Conservation (phyloP, 1,140 invertebrate species). For the Meloidogyne floridensis region DNA sequence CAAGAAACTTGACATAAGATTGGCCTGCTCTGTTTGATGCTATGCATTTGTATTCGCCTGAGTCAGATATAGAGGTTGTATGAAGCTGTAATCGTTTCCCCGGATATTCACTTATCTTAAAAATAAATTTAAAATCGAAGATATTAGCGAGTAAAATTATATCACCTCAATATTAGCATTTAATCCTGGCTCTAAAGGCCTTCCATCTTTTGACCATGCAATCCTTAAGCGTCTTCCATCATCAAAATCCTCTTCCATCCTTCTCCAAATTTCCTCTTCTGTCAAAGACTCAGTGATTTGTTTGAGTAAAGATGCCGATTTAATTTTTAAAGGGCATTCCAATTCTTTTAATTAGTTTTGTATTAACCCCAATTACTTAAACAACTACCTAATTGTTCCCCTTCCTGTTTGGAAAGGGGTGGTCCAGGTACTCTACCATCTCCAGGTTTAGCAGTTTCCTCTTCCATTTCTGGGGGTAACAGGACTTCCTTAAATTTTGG, state of each 20-base stretch:
- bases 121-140: neutral
- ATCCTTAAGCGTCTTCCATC: slow-evolving; percentile 30
- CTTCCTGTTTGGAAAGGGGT: slow-evolving; percentile 49
- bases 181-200: slow-evolving; percentile 46
- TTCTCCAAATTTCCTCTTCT: slow-evolving; percentile 31
- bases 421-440: neutral
- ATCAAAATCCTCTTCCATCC: neutral
- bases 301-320: neutral
- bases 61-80: slow-evolving; percentile 41
- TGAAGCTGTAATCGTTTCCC: slow-evolving; percentile 48
- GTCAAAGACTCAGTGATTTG: neutral
- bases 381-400: slow-evolving; percentile 41
- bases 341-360: slow-evolving; percentile 28
- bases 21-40: slow-evolving; percentile 62
- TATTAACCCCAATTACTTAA: neutral
- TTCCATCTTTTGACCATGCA: slow-evolving; percentile 58
- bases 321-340: slow-evolving; percentile 52
- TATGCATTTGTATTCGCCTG: slow-evolving; percentile 59
- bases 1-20: slow-evolving; percentile 54
- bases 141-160: neutral
- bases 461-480: slow-evolving; percentile 54
- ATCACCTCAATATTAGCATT: slow-evolving; percentile 20
- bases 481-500: neutral
- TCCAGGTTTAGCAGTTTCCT: slow-evolving; percentile 25
- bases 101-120: slow-evolving; percentile 37